Evolutionary conservation across 2,888 invertebrate genomes (phyloP), one percentile per base, ranked within the genome.

Genomic region (Urechis unicinctus): DNA sequence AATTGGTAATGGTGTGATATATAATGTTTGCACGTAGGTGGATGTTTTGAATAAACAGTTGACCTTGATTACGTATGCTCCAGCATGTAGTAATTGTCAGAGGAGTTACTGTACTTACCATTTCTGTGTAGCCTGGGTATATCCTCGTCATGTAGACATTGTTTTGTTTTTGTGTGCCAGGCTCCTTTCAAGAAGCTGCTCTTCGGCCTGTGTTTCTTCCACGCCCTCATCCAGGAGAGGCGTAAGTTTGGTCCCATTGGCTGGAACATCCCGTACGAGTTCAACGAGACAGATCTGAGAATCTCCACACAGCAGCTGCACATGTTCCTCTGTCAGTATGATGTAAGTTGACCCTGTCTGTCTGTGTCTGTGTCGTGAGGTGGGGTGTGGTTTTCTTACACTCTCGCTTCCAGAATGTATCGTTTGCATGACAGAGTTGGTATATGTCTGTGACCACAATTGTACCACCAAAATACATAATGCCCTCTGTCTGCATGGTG

Each of bases 211-310:
- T 80, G 80, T 61, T 81, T 81, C 71, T 81, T 81, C 75, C 81
- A 81, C 61, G 81, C 80, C 1, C 68, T 80, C 30, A 71, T 80
- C 13, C 80, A 81, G 61, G 81, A 81, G 66, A 65, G 81, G 43
- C 67, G 79, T 42, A 78, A 79, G 63, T 81, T 81, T 67, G 81
- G 81, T 9, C 76, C 81, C 3, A 68, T 81, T n/a, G 81, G 81
- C 26, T 81, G 81, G 78, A 81, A 81, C 65, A 80, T 79, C 50
- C 78, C 80, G 1, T 81, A 81, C 61, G 80, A 81, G 66, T 81
- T 80, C 66, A 81, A 80, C 56, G 81, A 81, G 61, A 81, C 81
- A 13, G 81, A 81, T 67, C 67, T 81, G 13, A 67, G 79, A 45
- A 81, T 81, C 56, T 79, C 78, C 54, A 77, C 78, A 2, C 70